A percentile compares a stretch with the other conserved stretches of the same genome.
Conservation (phyloP, 2,113 vertebrate species). For the Phrynosoma blainvillii region DNA sequence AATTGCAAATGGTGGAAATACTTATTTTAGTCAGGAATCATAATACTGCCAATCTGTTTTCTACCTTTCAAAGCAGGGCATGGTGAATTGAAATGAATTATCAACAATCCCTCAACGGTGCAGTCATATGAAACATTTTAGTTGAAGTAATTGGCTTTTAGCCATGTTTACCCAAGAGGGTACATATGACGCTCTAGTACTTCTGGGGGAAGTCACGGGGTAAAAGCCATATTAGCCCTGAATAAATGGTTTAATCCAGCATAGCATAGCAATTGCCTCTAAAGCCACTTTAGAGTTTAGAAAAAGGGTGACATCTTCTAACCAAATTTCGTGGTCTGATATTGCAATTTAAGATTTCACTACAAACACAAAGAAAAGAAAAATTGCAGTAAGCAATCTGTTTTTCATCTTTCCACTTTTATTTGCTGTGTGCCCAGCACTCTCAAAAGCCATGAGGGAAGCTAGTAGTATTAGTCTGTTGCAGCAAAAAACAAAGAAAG, state of each 20-base stretch:
- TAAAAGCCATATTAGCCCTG: constrained; percentile 23
- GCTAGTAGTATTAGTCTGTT: not conserved
- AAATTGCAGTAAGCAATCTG: not conserved
- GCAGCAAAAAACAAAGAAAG: too few relatives aligned
- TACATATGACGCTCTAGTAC: constrained; percentile 24
- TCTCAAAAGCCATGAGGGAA: not conserved
- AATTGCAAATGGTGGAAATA: not conserved
- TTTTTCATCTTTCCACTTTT: not conserved
- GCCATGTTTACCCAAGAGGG: constrained; percentile 21
- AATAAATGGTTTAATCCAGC: constrained; percentile 36
- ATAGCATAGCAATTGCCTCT: constrained; percentile 17
- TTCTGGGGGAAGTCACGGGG: constrained; percentile 26
- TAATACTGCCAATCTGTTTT: not conserved
- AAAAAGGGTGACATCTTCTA: constrained; percentile 8
- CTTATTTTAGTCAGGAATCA: not conserved
- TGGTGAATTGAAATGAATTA: constrained; percentile 32
- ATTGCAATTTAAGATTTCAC: not conserved
- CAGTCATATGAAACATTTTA: constrained; percentile 30
- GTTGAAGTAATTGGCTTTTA: constrained; percentile 35
- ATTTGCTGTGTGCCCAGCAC: not conserved
- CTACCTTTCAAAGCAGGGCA: constrained; percentile 3
- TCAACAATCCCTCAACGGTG: not conserved
- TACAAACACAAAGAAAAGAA: not conserved
- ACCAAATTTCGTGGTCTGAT: not conserved
- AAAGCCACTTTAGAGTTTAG: constrained; percentile 1